Percentiles rank a stretch among this genome's conserved stretches.
phyloP scores from a whole-genome alignment of 1,140 invertebrate genomes.

The Drosophila tani region DNA sequence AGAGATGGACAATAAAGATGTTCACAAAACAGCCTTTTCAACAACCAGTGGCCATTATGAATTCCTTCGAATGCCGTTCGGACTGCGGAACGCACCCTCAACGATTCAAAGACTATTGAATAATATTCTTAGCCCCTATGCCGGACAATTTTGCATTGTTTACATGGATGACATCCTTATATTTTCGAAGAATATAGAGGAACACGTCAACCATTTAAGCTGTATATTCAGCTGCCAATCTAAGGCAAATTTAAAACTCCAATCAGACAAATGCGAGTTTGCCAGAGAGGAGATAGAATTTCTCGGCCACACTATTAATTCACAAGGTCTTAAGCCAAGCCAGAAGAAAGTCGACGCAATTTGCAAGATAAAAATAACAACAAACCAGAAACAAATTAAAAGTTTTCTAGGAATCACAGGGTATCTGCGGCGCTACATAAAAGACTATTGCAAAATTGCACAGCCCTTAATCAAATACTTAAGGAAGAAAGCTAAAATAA shows the following conservation, averaged over 20 bases:
- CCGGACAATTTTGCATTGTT: constrained; percentile 30
- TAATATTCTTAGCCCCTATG: constrained; percentile 33
- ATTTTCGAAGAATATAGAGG: constrained; percentile 56
- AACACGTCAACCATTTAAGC: constrained; percentile 44
- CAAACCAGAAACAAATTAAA: constrained; percentile 40
- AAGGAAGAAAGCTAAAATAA: too few relatives aligned
- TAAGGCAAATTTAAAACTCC: constrained; percentile 3
- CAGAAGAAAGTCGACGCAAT: constrained; percentile 8
- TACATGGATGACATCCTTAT: constrained; percentile 51
- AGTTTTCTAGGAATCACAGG: constrained; percentile 34
- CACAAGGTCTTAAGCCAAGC: constrained; percentile 25
- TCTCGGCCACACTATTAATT: constrained; percentile 68
- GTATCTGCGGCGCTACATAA: constrained; percentile 44
- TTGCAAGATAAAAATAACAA: constrained; percentile 12
- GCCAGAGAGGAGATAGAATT: constrained; percentile 32
- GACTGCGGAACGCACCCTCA: constrained; percentile 1
- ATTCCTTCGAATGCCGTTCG: constrained; percentile 22
- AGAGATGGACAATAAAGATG: not conserved
- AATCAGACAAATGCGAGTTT: constrained; percentile 9
- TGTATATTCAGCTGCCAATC: constrained; percentile 19
- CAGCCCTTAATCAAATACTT: constrained; percentile 1
- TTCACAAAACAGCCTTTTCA: constrained; percentile 29
- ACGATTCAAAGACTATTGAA: constrained; percentile 51
- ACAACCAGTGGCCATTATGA: constrained; percentile 41
- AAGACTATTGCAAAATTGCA: constrained; percentile 32